phyloP scores from a whole-genome alignment of 2,113 vertebrate species.

The Zingel zingel region DNA sequence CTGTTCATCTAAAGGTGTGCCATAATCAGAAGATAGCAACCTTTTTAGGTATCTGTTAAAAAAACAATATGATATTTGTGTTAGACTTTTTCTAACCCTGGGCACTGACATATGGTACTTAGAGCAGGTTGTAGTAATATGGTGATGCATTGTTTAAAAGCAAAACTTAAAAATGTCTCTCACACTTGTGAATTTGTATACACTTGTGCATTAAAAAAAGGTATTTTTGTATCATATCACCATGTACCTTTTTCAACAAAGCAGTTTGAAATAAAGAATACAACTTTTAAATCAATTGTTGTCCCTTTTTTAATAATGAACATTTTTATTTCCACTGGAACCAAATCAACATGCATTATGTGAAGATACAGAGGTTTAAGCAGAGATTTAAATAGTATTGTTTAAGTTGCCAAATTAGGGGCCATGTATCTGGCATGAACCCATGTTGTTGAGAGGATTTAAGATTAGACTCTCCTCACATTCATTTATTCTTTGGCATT shows the following conservation, averaged over 20 bases:
- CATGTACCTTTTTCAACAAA: conserved; percentile 73
- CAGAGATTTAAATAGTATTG: conserved; percentile 23
- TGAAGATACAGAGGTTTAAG: conserved; percentile 6
- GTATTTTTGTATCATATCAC: conserved; percentile 64
- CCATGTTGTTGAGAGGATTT: conserved; percentile 26
- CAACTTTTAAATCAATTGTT: conserved; percentile 35
- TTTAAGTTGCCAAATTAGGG: conserved; percentile 45
- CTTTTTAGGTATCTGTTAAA: neutral
- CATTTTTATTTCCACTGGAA: conserved; percentile 5
- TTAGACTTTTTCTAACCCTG: conserved; percentile 38
- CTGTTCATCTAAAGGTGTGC: conserved; percentile 36
- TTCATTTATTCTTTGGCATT: conserved; percentile 59
- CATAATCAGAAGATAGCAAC: neutral
- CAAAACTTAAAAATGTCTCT: conserved; percentile 33
- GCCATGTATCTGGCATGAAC: conserved; percentile 45
- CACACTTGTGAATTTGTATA: conserved; percentile 27
- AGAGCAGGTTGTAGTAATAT: conserved; percentile 45
- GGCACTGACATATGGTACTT: conserved; percentile 49
- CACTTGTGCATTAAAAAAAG: conserved; percentile 30
- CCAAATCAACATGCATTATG: neutral
- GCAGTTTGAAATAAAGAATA: conserved; percentile 75
- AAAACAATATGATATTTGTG: conserved; percentile 1
- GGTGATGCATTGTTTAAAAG: conserved; percentile 41
- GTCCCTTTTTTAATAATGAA: conserved; percentile 15
- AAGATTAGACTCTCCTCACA: conserved; percentile 44